phyloP scores from a whole-genome alignment of 2,113 vertebrate genomes.

The Caranx melampygus region DNA sequence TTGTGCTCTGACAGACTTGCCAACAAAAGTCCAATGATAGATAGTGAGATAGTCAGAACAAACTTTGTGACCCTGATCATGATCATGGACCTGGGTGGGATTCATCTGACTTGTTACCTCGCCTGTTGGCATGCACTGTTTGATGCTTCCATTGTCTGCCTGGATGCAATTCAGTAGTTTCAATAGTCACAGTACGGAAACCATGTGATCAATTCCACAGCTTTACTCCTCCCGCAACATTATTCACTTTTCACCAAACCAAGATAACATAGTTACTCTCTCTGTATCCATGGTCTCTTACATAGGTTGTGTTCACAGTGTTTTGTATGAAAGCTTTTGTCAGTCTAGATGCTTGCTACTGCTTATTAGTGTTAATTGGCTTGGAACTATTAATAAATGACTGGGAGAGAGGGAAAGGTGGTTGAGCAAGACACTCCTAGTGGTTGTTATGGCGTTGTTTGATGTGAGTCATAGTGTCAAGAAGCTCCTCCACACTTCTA shows the following conservation, averaged over 20 bases:
- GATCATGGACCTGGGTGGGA: neutral
- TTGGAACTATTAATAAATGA: slow-evolving; percentile 58
- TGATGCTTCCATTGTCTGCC: neutral
- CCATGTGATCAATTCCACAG: neutral
- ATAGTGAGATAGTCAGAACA: neutral
- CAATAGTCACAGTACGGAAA: neutral
- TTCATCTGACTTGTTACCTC: neutral
- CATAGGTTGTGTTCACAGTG: slow-evolving; percentile 25
- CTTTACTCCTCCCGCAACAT: neutral
- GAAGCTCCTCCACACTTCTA: slow-evolving; percentile 11
- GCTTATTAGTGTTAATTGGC: slow-evolving; percentile 60
- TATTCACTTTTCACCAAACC: neutral
- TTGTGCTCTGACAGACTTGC: no score
- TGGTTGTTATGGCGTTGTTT: slow-evolving; percentile 22
- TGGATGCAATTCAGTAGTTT: neutral
- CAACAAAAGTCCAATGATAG: no score
- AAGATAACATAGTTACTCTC: slow-evolving; percentile 1
- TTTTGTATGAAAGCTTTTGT: slow-evolving; percentile 10
- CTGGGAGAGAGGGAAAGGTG: slow-evolving; percentile 13
- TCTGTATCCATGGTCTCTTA: neutral
- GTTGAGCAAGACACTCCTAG: slow-evolving; percentile 9
- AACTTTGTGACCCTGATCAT: neutral
- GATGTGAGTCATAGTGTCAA: slow-evolving; percentile 14
- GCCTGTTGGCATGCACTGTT: neutral
- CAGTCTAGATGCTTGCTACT: slow-evolving; percentile 17